Evolutionary conservation across 2,888 invertebrate genomes (phyloP).

Genomic region (Cotesia congregata): DNA sequence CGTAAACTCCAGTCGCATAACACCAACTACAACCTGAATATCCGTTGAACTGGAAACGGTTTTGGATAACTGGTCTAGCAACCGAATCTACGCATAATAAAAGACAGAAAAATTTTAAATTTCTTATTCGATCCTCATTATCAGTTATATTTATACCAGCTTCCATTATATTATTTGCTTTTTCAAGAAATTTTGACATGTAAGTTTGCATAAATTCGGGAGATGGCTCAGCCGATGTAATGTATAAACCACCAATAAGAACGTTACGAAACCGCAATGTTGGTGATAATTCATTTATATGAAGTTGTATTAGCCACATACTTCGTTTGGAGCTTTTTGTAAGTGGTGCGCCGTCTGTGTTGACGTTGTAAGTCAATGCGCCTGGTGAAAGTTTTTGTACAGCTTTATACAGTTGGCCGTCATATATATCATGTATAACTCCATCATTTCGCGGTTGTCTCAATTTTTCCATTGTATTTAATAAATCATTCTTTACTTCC

Average conservation of each 20-base stretch:
- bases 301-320: conserved; percentile 28
- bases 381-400: conserved; percentile 12
- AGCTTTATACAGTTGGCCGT: conserved; percentile 16
- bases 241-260: conserved; percentile 7
- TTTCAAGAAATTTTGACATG: conserved; percentile 3
- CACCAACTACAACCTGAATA: conserved; percentile 45
- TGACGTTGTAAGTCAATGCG: background rate
- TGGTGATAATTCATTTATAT: conserved; percentile 10
- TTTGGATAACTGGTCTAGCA: conserved; percentile 18
- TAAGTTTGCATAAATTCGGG: conserved; percentile 27
- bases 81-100: conserved; percentile 18
- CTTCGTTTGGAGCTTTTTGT: conserved; percentile 25
- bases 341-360: conserved; percentile 24
- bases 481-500: conserved; percentile 4
- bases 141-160: conserved; percentile 10
- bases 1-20: conserved; percentile 39
- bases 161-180: conserved; percentile 2
- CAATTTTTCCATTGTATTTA: conserved; percentile 10
- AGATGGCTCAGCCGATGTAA: conserved; percentile 18
- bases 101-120: conserved; percentile 34
- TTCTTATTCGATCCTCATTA: conserved; percentile 13
- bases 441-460: background rate
- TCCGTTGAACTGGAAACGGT: conserved; percentile 43
- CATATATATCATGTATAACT: conserved; percentile 14
- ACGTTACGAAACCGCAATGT: conserved; percentile 16